Base-by-base conservation (phyloP, 1,140 invertebrate species). In the Pseudomyrmex flavicornis region DNA sequence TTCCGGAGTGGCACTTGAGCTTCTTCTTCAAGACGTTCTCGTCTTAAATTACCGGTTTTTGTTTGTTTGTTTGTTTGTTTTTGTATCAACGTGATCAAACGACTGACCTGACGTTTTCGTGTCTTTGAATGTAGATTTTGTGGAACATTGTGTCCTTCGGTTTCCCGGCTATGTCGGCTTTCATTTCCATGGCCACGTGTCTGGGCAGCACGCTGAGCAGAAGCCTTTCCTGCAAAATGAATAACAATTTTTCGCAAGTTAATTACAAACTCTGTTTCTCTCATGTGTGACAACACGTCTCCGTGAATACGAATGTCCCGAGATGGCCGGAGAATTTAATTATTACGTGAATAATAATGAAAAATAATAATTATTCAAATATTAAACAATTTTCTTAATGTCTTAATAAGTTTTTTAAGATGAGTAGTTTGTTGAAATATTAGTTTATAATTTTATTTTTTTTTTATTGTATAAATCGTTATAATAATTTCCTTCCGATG, bases 161-260 rank as follows among this genome's bases (percentile, higher is more conserved):
- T 93, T 98, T 97, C 54, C 96, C 97, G 35, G 98, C 98, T 91
- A 99, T 98, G 93, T 99, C 98, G 35, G 98, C 97, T 95, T 99
- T 99, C 98, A 99, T 99, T 95, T 99, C 98, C 96, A 98, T 98
- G 54, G 98, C 98, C 85, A 99, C 98, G 94, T 99, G 98, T 70
- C 98, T 96, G 0, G 98, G 98, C 65, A 99, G 95, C 56, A 99
- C 98, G 54, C 98, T 99, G 69, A 99, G 95, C 90, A 99, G 94
- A 63, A 99, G 96, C 63, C 98, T 96, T 93, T 99, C 98, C 98
- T 99, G 94, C 22, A 95, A 94, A 88, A 86, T 35, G 22, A 59
- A 15, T 15, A 3, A 50, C 35, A 35, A 7, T 35, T 35, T 35
- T 5, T 35, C 35, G 7, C 5, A 35, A 48, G 22, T 80, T 58